Evolutionary conservation across 2,113 vertebrate species (phyloP).

Genomic region (Halcyon malimbica): DNA sequence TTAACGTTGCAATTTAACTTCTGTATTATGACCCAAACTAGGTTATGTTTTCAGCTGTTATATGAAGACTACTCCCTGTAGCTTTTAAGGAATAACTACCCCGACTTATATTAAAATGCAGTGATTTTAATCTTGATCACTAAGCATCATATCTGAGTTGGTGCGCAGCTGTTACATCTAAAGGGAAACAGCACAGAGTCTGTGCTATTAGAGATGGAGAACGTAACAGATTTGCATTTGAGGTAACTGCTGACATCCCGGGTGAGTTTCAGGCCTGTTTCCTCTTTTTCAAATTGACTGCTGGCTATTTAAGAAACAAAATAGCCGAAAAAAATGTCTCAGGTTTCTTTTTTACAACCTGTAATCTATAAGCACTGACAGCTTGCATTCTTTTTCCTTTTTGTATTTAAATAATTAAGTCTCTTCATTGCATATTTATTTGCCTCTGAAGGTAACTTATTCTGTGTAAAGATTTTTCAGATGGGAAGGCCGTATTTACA

Average conservation of each 20-base stretch:
- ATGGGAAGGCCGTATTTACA: background rate
- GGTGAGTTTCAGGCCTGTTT: constrained; percentile 8
- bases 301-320: background rate
- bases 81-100: background rate
- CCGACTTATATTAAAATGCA: background rate
- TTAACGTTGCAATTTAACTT: background rate
- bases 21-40: accelerated
- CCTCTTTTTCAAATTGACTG: background rate
- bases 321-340: background rate
- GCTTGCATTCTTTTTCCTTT: background rate
- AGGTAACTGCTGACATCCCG: background rate
- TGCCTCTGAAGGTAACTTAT: background rate
- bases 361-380: background rate
- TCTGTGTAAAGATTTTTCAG: background rate
- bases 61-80: accelerated
- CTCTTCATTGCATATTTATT: background rate
- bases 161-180: background rate
- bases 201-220: accelerated
- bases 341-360: background rate
- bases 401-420: background rate
- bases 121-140: background rate
- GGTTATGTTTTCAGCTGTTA: background rate
- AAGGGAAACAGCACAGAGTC: background rate
- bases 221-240: background rate
- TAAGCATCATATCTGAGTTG: background rate